These are phyloP conservation scores for Oppia nitens DNA, from an alignment of 1,140 invertebrate genomes.

Conservation along the genomic window DNA sequence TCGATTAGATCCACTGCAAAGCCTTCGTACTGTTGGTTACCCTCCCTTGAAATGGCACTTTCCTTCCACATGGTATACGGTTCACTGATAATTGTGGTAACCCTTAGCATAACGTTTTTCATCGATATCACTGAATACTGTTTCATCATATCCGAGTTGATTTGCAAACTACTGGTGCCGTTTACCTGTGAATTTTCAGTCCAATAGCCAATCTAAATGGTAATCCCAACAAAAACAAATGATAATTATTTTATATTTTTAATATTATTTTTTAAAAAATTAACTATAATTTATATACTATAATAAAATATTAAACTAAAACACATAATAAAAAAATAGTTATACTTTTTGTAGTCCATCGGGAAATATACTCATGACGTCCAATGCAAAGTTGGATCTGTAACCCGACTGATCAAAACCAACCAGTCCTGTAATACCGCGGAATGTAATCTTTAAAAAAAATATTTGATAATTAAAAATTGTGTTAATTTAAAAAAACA, in stretches of 20 bases:
- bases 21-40: conserved; percentile 72
- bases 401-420: conserved; percentile 89
- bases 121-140: conserved; percentile 29
- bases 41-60: conserved; percentile 35
- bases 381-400: conserved; percentile 70
- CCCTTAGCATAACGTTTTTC: conserved; percentile 74
- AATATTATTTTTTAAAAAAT: too few species aligned
- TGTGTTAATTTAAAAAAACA: neutral
- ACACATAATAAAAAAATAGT: too few species aligned
- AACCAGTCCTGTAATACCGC: conserved; percentile 74
- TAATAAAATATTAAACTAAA: neutral
- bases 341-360: conserved; percentile 24
- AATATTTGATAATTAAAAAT: neutral
- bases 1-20: conserved; percentile 39
- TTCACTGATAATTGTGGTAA: conserved; percentile 57
- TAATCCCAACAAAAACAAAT: neutral
- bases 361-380: conserved; percentile 69
- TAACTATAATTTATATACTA: too few species aligned
- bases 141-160: neutral
- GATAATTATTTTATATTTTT: too few species aligned
- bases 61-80: conserved; percentile 23
- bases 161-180: neutral
- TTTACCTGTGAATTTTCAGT: neutral
- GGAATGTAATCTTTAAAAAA: conserved; percentile 58
- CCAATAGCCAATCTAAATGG: conserved; percentile 1